A percentile compares a stretch with the other conserved stretches of the same genome.
phyloP scores from a whole-genome alignment of 2,888 invertebrate species.

The Drosophila mimica region DNA sequence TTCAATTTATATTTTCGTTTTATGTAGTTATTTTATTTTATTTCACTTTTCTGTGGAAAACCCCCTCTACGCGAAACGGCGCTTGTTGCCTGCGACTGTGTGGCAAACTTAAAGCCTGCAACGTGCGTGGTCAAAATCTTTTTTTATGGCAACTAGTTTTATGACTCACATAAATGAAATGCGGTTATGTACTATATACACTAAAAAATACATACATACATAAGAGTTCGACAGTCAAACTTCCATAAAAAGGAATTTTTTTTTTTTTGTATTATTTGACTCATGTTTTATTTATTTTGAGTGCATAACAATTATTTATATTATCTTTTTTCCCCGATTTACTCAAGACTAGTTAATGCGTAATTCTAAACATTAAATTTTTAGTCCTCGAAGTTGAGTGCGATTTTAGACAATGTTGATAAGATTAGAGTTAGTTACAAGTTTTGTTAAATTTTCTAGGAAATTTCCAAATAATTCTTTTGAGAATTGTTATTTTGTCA shows the following conservation, averaged over 20 bases:
- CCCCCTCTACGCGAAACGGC: background rate
- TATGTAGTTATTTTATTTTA: background rate
- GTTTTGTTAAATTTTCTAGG: background rate
- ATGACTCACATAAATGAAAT: constrained; percentile 50
- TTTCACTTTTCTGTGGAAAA: constrained; percentile 7
- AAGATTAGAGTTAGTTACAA: constrained; percentile 18
- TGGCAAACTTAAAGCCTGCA: background rate
- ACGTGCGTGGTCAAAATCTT: constrained; percentile 27
- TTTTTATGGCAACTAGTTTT: constrained; percentile 34
- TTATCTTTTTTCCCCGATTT: background rate
- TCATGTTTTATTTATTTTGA: background rate
- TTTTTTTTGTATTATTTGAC: background rate
- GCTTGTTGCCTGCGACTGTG: constrained; percentile 24
- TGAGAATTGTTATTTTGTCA: background rate
- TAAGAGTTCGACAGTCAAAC: background rate
- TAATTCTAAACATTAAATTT: background rate
- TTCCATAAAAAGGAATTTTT: background rate
- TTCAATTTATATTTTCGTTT: constrained; percentile 14
- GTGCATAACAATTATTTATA: background rate
- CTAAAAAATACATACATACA: background rate
- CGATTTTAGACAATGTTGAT: constrained; percentile 4
- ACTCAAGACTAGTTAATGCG: no score
- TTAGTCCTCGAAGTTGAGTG: background rate
- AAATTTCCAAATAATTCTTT: constrained; percentile 2
- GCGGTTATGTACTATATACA: background rate